Base-by-base conservation (phyloP, 2,888 invertebrate genomes). In the Dryococelus australis region DNA sequence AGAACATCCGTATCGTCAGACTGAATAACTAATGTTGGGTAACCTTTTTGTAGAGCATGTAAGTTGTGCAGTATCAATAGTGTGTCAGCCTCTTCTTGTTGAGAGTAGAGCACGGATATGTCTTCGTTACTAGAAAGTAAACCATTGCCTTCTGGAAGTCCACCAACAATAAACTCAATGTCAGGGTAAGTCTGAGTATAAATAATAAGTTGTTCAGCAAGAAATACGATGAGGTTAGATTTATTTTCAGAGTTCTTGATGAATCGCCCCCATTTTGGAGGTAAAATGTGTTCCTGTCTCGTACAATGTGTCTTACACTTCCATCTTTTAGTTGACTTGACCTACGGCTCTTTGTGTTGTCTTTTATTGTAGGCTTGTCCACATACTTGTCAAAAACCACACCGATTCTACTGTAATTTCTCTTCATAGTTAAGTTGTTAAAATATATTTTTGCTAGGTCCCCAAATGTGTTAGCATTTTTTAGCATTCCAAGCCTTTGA, bases 1-100 rank as follows among this genome's bases (percentile, higher is more conserved):
- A 35, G 35, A 35, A 35, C 35, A 35, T 35, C 35, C 35, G 4
- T 35, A 35, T 35, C 35, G 4, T 35, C 35, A n/a, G 26, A 80
- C 28, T 80, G 80, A 8, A 80, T 80, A 80, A 80, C 80, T 28
- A 80, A 24, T 80, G 80, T 80, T 28, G n/a, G 10, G n/a, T 80
- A 80, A 80, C 80, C 80, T n/a, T n/a, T 79, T 28, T 80, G 80
- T 80, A 80, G 80, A 80, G 80, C 26, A 80, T 80, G 80, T 26
- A 28, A 80, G 80, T 0, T 80, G 24, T 80, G 80, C 80, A 80
- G 28, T 26, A 80, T 80, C n/a, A 80, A 80, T 12, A 13, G 80
- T 27, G 80, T 80, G 35, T 4, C 12, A 24, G 0, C 80, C 28
- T 80, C 80, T 20, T 80, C 24, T 80, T 80, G 80, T 80, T 80